Percentiles rank a stretch among this genome's conserved stretches.
Evolutionary conservation across 2,113 vertebrate genomes (phyloP).

Genomic region (Nymphicus hollandicus): DNA sequence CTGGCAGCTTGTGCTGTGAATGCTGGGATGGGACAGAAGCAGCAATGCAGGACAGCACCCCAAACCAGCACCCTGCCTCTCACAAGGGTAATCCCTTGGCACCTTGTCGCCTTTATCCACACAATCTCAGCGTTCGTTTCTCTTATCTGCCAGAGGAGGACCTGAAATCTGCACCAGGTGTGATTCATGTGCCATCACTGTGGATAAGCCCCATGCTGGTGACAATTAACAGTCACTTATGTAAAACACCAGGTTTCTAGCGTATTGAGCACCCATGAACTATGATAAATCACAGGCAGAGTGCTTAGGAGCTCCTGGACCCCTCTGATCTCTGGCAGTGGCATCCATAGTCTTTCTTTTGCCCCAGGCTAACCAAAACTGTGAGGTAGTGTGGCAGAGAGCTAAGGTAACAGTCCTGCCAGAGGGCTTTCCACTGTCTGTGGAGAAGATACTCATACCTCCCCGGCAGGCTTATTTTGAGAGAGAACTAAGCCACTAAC

Average conservation of each 20-base stretch:
- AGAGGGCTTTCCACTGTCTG: not conserved
- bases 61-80: not conserved
- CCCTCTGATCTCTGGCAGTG: not conserved
- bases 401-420: not conserved
- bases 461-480: not conserved
- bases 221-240: not conserved
- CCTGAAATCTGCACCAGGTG: not conserved
- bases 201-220: not conserved
- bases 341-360: not conserved
- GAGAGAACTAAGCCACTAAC: not conserved
- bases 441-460: not conserved
- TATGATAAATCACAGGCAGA: not conserved
- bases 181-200: not conserved
- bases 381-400: not conserved
- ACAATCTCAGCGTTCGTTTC: not conserved
- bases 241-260: not conserved
- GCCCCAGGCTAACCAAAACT: not conserved
- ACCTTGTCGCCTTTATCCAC: not conserved
- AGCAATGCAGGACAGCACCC: rapidly evolving
- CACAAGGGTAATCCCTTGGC: not conserved
- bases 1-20: not conserved
- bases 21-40: rapidly evolving
- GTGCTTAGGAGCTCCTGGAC: not conserved
- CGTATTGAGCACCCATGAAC: not conserved
- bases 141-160: not conserved